Base-by-base conservation (phyloP, 1,140 invertebrate genomes). In the Muscidifurax raptorellus region DNA sequence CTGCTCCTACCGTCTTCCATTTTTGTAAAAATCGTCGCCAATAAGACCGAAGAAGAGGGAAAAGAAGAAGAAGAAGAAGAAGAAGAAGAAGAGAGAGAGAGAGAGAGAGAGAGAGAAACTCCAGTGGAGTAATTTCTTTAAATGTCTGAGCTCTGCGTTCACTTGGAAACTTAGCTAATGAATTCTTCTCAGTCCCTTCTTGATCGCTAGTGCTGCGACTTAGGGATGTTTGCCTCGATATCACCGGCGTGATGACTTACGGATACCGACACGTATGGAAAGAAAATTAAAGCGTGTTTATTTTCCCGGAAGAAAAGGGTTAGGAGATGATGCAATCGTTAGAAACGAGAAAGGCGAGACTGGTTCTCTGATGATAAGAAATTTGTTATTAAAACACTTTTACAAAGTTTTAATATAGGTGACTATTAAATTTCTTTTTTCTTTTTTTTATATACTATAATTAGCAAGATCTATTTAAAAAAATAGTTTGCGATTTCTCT, bases 141-240 rank as follows among this genome's bases (percentile, higher is more conserved):
- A 86, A 83, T 72, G 82, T 15, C 71, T 27, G 69, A 30, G 27
- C 18, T n/a, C 77, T 69, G 52, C 76, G 28, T 80, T 32, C 25
- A 44, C 47, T 75, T 22, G 36, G 75, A 79, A 78, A 87, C 69
- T 87, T 85, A 40, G 36, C 75, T 86, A 86, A 87, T 87, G 86
- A 89, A 88, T 86, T 86, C 80, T 75, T 76, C 64, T 47, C 75
- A 28, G 27, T 30, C 44, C 36, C 32, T 59, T 47, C 47, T 22
- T 40, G 47, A 47, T 30, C 40, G 30, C 30, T 30, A 12, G 9
- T n/a, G 71, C n/a, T 4, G 13, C 71, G 71, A 22, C 32, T 28
- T 7, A 27, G 27, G 18, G 67, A 18, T 74, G 18, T 74, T 40
- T 74, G 66, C 66, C 27, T 28, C 66, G 0, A 27, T 30, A 69